phyloP scores from a whole-genome alignment of 2,888 invertebrate genomes.

The Colletes collaris region DNA sequence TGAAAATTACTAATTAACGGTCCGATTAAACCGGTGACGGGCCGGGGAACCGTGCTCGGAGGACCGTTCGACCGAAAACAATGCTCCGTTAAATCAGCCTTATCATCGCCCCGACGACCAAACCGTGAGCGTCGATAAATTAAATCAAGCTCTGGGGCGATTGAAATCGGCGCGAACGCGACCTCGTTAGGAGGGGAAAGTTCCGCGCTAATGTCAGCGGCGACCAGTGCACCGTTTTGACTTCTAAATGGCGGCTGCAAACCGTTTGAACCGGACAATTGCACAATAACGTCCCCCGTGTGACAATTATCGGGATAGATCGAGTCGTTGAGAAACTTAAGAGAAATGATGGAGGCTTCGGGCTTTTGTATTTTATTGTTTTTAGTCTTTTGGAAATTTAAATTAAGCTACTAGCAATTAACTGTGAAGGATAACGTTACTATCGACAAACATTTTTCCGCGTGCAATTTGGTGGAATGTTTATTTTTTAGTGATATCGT shows the following conservation, averaged over 20 bases:
- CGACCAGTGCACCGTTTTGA: constrained; percentile 30
- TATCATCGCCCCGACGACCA: constrained; percentile 43
- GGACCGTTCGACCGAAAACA: constrained; percentile 54
- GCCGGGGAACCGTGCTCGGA: constrained; percentile 12
- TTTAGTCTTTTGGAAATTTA: no score
- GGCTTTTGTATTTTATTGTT: no score
- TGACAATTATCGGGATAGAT: not conserved
- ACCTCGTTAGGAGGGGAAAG: constrained; percentile 58
- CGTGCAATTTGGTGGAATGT: no score
- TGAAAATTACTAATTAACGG: constrained; percentile 65
- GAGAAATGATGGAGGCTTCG: no score
- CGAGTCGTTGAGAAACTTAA: constrained; percentile 1
- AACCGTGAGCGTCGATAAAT: constrained; percentile 58
- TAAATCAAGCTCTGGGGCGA: constrained; percentile 49
- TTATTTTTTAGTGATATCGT: no score
- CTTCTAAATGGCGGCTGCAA: constrained; percentile 42
- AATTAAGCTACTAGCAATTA: no score
- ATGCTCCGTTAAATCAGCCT: constrained; percentile 50
- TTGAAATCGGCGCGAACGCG: constrained; percentile 46
- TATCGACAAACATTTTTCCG: no score
- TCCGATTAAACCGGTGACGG: constrained; percentile 5
- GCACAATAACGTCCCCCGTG: no score
- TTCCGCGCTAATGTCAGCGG: constrained; percentile 43
- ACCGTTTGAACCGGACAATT: not conserved
- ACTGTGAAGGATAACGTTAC: no score